phyloP scores from a whole-genome alignment of 2,113 vertebrate genomes.

The Syrmaticus mikado region DNA sequence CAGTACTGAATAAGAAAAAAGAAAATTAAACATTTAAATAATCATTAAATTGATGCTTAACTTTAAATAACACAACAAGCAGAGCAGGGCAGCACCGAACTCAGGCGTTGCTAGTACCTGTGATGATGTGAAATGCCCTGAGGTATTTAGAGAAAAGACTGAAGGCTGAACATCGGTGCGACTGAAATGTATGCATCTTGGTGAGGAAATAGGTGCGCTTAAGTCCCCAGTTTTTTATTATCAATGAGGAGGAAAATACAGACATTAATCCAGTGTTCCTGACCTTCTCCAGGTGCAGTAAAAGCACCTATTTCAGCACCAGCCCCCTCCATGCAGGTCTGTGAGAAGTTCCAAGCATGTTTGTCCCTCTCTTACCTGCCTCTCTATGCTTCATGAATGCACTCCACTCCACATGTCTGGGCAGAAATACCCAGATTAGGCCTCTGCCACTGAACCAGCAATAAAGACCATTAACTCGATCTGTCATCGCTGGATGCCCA shows the following conservation, averaged over 20 bases:
- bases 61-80: background rate
- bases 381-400: background rate
- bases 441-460: background rate
- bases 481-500: conserved; percentile 23
- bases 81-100: background rate
- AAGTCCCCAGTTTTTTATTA: background rate
- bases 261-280: background rate
- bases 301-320: background rate
- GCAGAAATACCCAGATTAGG: conserved; percentile 36
- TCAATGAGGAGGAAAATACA: background rate
- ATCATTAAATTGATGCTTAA: background rate
- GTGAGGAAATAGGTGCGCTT: background rate
- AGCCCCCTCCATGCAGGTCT: background rate
- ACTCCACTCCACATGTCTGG: background rate
- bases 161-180: background rate
- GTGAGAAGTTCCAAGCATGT: background rate
- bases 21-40: background rate
- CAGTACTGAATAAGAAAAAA: background rate
- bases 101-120: background rate
- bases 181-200: background rate
- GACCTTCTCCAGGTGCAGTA: background rate
- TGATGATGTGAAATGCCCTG: background rate
- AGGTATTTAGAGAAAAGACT: background rate
- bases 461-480: conserved; percentile 50
- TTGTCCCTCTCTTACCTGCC: background rate